Conservation (phyloP, 2,113 vertebrate species). For the Girardinichthys multiradiatus region DNA sequence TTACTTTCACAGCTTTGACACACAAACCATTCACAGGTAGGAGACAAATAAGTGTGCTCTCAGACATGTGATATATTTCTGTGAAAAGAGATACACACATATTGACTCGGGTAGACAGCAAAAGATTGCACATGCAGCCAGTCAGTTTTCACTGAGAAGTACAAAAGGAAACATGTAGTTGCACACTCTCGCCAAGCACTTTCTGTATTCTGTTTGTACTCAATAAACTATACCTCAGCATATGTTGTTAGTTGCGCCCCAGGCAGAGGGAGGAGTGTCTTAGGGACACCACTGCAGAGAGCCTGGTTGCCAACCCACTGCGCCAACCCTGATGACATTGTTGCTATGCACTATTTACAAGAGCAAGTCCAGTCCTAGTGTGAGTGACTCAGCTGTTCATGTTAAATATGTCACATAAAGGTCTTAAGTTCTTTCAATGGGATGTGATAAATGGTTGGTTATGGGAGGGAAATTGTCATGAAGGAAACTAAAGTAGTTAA, state of each 20-base stretch:
- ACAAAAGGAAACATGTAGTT: neutral
- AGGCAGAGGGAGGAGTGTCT: conserved; percentile 53
- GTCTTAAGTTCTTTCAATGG: neutral
- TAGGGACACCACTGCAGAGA: conserved; percentile 67
- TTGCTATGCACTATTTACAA: conserved; percentile 69
- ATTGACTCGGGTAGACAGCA: conserved; percentile 8
- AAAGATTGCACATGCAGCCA: conserved; percentile 13
- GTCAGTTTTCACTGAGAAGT: conserved; percentile 2
- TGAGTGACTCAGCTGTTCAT: conserved; percentile 29
- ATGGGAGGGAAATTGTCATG: neutral
- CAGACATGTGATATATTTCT: neutral
- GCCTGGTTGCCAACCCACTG: conserved; percentile 71
- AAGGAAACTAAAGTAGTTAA: neutral
- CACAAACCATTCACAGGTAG: conserved; percentile 17
- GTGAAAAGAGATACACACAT: neutral
- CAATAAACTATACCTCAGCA: conserved; percentile 53
- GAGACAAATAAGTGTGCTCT: neutral
- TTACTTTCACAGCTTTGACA: conserved; percentile 34
- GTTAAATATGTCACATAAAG: conserved; percentile 24
- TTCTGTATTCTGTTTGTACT: conserved; percentile 30
- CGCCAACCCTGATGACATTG: conserved; percentile 66
- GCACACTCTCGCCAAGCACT: neutral
- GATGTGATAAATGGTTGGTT: neutral
- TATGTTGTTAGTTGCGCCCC: conserved; percentile 40
- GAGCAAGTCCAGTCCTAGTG: conserved; percentile 34